Conservation (phyloP, 2,888 invertebrate genomes). For the Drosophila robusta region DNA sequence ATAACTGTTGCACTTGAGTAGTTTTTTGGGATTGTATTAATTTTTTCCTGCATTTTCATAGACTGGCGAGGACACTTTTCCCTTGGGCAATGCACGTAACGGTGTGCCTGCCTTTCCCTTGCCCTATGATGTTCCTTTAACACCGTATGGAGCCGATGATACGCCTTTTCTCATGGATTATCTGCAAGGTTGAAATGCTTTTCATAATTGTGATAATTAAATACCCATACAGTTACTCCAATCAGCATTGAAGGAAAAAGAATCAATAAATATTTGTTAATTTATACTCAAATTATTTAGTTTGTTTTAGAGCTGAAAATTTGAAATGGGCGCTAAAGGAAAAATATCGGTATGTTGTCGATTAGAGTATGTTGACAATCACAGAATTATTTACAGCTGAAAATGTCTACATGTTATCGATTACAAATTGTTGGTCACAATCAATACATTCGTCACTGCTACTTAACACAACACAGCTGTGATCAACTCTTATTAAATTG, state of each 20-base stretch:
- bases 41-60: conserved; percentile 76
- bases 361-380: background rate
- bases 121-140: conserved; percentile 93
- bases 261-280: background rate
- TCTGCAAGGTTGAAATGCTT: conserved; percentile 75
- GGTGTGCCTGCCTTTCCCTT: conserved; percentile 87
- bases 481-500: too few relatives aligned
- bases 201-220: conserved; percentile 7
- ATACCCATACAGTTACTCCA: conserved; percentile 1
- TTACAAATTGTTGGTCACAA: too few relatives aligned
- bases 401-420: background rate
- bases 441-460: background rate
- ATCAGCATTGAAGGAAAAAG: background rate
- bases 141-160: conserved; percentile 89
- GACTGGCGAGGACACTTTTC: conserved; percentile 88
- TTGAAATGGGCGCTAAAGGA: background rate
- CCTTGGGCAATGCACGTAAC: conserved; percentile 84
- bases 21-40: background rate
- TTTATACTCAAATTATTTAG: background rate
- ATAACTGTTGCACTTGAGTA: background rate
- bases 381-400: background rate
- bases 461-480: background rate
- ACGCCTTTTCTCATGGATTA: conserved; percentile 89
- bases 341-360: background rate
- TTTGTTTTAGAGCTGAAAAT: background rate